A percentile compares a stretch with the other conserved stretches of the same genome.
phyloP scores from a whole-genome alignment of 2,797 vertebrate species.

The Chiloscyllium punctatum region DNA sequence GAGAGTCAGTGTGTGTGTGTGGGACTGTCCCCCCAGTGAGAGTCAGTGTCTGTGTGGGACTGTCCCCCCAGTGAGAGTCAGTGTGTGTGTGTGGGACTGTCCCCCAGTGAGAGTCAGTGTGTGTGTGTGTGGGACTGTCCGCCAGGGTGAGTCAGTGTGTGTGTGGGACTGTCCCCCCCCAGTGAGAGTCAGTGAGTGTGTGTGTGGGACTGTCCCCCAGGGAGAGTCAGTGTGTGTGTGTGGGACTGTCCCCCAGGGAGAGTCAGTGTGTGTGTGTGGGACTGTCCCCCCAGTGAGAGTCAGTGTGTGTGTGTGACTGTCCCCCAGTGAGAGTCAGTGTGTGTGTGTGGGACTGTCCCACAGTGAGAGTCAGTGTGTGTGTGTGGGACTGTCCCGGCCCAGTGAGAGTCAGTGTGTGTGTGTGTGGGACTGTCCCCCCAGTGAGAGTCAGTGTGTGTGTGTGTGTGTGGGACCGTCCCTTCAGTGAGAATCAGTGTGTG shows the following conservation, averaged over 20 bases:
- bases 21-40: background rate
- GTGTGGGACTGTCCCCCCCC: too few relatives aligned
- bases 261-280: background rate
- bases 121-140: background rate
- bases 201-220: background rate
- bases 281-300: background rate
- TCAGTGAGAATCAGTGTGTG: background rate
- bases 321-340: background rate
- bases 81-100: background rate
- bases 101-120: background rate
- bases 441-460: background rate
- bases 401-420: too few relatives aligned
- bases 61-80: background rate
- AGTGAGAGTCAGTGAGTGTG: too few relatives aligned
- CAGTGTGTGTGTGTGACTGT: background rate
- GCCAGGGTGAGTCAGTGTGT: background rate
- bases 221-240: background rate
- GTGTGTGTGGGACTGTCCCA: background rate
- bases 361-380: background rate
- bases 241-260: background rate
- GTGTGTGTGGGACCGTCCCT: background rate
- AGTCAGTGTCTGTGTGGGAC: background rate
- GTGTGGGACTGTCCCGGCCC: too few relatives aligned
- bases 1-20: background rate
- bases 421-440: background rate